phyloP scores from a whole-genome alignment of 2,888 invertebrate species.

The Ophion obscuratus region DNA sequence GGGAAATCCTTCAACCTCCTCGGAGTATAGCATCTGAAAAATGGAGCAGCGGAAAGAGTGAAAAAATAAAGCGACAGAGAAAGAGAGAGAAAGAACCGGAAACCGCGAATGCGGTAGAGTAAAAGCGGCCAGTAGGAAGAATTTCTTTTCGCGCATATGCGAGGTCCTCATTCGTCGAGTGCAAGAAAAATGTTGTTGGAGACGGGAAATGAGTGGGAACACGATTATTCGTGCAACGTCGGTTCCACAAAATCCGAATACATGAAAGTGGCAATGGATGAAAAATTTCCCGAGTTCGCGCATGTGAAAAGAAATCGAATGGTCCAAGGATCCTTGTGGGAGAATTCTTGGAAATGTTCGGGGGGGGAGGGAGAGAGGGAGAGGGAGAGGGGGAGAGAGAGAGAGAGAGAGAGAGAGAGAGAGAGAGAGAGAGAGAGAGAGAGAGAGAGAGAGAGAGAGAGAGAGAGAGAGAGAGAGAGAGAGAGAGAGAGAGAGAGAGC shows the following conservation, averaged over 20 bases:
- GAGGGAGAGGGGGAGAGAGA: no score
- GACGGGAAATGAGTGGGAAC: not conserved
- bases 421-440: no score
- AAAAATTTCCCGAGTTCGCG: constrained; percentile 16
- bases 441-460: no score
- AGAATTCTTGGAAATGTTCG: constrained; percentile 8
- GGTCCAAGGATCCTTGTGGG: not conserved
- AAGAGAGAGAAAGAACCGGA: not conserved
- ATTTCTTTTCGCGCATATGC: not conserved
- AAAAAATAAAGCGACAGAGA: constrained; percentile 29
- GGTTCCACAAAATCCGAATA: not conserved
- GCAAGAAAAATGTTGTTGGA: constrained; percentile 22
- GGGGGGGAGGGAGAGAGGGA: not conserved
- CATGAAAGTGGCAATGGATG: constrained; percentile 16
- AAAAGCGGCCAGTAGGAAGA: not conserved
- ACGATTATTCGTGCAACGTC: constrained; percentile 52
- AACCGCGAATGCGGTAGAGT: not conserved
- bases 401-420: no score
- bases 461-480: not conserved
- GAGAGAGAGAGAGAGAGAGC: no score
- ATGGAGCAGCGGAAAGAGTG: not conserved
- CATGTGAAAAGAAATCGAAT: constrained; percentile 53
- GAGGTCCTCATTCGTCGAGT: constrained; percentile 9
- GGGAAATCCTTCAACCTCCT: constrained; percentile 91
- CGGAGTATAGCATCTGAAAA: constrained; percentile 89